Conservation (phyloP, 2,113 vertebrate species). For the Anolis carolinensis region DNA sequence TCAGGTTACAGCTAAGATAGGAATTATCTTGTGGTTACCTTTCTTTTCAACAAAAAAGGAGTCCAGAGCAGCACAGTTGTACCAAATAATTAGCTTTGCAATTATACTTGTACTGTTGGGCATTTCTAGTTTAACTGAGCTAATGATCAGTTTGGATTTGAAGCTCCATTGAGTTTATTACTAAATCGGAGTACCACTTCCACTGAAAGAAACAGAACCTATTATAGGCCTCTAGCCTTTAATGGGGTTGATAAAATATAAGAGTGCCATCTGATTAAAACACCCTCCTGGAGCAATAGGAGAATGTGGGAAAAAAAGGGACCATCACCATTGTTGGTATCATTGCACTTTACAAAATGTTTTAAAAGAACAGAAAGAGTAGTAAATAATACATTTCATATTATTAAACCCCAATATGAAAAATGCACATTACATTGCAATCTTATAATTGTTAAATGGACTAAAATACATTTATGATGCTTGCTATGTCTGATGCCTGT, state of each 20-base stretch:
- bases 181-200: background rate
- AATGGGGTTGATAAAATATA: background rate
- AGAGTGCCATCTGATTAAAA: rapidly evolving
- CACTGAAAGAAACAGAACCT: constrained; percentile 6
- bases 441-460: background rate
- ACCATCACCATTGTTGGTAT: background rate
- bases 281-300: constrained; percentile 2
- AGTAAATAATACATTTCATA: background rate
- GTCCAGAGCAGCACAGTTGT: background rate
- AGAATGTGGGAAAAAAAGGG: background rate
- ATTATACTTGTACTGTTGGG: constrained; percentile 14
- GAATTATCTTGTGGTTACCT: background rate
- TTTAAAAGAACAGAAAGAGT: background rate
- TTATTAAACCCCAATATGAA: background rate
- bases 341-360: background rate
- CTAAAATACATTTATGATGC: background rate
- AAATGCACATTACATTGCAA: background rate
- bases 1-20: constrained; percentile 18
- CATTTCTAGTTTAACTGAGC: constrained; percentile 23
- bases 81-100: constrained; percentile 29
- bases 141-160: constrained; percentile 26
- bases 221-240: background rate
- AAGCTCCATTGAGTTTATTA: constrained; percentile 33
- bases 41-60: constrained; percentile 10
- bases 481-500: background rate